A percentile compares a stretch with the other conserved stretches of the same genome.
Conservation (phyloP, 2,888 invertebrate genomes). For the Lepidochitona cinerea region DNA sequence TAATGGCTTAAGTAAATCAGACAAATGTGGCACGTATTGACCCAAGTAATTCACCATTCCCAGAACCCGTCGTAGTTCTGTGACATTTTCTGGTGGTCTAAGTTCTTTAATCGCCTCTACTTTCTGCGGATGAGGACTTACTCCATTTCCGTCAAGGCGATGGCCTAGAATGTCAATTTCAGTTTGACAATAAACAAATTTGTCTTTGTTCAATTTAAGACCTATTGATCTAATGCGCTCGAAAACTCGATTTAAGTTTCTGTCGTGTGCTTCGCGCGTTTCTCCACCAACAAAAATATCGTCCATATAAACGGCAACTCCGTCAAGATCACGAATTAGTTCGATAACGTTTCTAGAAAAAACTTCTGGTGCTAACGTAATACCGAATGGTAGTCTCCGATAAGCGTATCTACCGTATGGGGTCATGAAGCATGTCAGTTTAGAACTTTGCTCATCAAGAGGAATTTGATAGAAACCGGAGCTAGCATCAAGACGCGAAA, state of each 20-base stretch:
- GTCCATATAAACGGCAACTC: constrained; percentile 22
- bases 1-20: neutral
- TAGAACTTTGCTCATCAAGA: constrained; percentile 15
- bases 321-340: neutral
- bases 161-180: neutral
- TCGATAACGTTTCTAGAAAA: constrained; percentile 14
- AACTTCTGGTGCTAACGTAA: constrained; percentile 27
- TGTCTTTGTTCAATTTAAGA: constrained; percentile 30
- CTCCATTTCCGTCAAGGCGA: constrained; percentile 9
- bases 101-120: neutral
- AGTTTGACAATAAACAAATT: constrained; percentile 14
- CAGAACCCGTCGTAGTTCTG: neutral
- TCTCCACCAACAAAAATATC: constrained; percentile 29
- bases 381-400: constrained; percentile 23
- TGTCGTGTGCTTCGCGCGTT: constrained; percentile 23
- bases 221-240: constrained; percentile 13
- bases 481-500: constrained; percentile 23
- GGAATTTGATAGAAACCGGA: constrained; percentile 27
- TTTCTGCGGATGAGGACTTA: neutral
- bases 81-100: constrained; percentile 5
- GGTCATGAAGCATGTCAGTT: constrained; percentile 26
- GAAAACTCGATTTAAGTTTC: constrained; percentile 17
- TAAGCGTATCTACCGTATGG: constrained; percentile 23
- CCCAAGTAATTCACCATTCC: neutral
- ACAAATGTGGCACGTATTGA: neutral